phyloP scores from a whole-genome alignment of 2,113 vertebrate genomes.

The Leptosomus discolor region DNA sequence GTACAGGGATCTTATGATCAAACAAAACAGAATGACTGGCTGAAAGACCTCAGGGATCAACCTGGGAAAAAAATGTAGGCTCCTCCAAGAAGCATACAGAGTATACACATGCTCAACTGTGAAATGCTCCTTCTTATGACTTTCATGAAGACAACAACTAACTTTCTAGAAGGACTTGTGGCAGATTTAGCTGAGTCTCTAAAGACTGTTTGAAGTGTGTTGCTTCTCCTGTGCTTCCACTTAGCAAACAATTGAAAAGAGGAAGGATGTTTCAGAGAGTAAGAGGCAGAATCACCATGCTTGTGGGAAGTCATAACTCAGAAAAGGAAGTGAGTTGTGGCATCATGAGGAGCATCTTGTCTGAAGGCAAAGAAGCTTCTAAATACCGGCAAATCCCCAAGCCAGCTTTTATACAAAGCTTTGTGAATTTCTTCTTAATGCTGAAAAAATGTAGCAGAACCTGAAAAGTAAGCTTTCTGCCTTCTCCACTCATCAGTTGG shows the following conservation, averaged over 20 bases:
- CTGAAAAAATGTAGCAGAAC: neutral
- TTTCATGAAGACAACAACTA: neutral
- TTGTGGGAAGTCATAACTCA: neutral
- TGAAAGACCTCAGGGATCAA: neutral
- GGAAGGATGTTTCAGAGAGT: neutral
- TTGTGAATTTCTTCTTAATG: neutral
- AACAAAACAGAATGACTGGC: neutral
- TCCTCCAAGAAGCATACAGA: neutral
- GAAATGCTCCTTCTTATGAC: neutral
- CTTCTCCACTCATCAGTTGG: neutral
- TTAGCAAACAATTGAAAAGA: neutral
- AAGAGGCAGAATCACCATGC: neutral
- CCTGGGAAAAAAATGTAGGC: neutral
- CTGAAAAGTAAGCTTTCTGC: neutral
- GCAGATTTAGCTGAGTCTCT: neutral
- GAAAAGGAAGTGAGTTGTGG: neutral
- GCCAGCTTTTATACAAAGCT: neutral
- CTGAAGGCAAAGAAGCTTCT: neutral
- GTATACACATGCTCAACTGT: neutral
- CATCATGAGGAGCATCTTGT: neutral
- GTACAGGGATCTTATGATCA: neutral
- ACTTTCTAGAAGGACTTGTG: neutral
- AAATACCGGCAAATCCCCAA: neutral
- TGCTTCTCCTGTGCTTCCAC: neutral
- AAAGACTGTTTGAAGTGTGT: neutral